These are phyloP conservation scores for Lamellibrachia satsuma DNA, from an alignment of 2,888 invertebrate genomes.

Conservation along the genomic window DNA sequence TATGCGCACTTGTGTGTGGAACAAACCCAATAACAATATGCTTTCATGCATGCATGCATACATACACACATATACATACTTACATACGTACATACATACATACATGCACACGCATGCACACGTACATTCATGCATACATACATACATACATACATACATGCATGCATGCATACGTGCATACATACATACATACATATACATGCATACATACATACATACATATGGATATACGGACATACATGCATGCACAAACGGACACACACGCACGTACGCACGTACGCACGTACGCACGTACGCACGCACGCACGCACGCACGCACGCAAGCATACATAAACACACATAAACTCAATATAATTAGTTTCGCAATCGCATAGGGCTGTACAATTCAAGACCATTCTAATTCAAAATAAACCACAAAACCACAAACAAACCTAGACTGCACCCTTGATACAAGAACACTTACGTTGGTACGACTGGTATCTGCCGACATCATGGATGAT, in stretches of 20 bases:
- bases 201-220: not conserved
- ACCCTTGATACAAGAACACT: not conserved
- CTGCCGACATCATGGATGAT: not conserved
- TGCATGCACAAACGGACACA: not conserved
- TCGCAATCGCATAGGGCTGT: not conserved
- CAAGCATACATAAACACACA: not conserved
- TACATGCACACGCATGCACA: not conserved
- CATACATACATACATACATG: not conserved
- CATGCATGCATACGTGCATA: not conserved
- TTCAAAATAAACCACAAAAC: not conserved
- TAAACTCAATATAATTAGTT: not conserved
- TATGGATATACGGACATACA: not conserved
- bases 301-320: not conserved
- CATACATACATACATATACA: not conserved
- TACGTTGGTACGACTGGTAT: not conserved
- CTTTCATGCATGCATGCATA: not conserved
- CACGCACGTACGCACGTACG: not conserved
- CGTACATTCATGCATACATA: too few relatives aligned
- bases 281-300: too few relatives aligned
- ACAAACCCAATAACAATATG: not conserved
- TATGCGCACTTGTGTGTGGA: too few relatives aligned
- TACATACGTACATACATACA: not conserved
- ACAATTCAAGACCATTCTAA: not conserved
- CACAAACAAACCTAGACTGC: not conserved
- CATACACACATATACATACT: not conserved